These are phyloP conservation scores for Ditylenchus weischeri DNA, from an alignment of 2,888 invertebrate species.

Conservation along the genomic window DNA sequence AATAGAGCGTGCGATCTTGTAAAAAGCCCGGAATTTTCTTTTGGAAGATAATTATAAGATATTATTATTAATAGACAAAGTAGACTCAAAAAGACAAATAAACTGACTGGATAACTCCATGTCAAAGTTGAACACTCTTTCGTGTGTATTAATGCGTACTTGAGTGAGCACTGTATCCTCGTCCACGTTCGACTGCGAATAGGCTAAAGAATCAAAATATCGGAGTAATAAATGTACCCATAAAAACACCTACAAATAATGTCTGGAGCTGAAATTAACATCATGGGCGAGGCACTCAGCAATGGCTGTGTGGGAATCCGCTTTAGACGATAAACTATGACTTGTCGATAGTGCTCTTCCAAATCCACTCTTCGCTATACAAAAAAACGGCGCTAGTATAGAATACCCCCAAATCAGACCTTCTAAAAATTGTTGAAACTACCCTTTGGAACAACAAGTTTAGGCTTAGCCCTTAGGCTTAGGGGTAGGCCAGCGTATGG, in stretches of 20 bases:
- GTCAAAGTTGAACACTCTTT: constrained; percentile 41
- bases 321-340: constrained; percentile 28
- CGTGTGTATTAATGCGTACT: constrained; percentile 28
- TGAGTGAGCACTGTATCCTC: constrained; percentile 21
- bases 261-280: constrained; percentile 17
- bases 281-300: constrained; percentile 4
- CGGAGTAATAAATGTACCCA: background rate
- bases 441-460: too few relatives aligned
- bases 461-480: too few relatives aligned
- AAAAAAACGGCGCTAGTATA: constrained; percentile 18
- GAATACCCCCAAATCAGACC: too few relatives aligned
- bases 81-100: background rate
- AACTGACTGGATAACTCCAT: constrained; percentile 45
- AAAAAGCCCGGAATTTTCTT: too few relatives aligned
- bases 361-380: constrained; percentile 47
- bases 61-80: background rate
- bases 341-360: constrained; percentile 45
- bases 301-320: constrained; percentile 1
- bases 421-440: too few relatives aligned
- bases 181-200: constrained; percentile 13
- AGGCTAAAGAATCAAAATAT: constrained; percentile 6
- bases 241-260: constrained; percentile 21
- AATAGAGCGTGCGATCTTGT: background rate
- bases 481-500: too few relatives aligned
- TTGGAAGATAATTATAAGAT: too few relatives aligned